phyloP scores from a whole-genome alignment of 1,140 invertebrate genomes.

The Colletes latitarsis region DNA sequence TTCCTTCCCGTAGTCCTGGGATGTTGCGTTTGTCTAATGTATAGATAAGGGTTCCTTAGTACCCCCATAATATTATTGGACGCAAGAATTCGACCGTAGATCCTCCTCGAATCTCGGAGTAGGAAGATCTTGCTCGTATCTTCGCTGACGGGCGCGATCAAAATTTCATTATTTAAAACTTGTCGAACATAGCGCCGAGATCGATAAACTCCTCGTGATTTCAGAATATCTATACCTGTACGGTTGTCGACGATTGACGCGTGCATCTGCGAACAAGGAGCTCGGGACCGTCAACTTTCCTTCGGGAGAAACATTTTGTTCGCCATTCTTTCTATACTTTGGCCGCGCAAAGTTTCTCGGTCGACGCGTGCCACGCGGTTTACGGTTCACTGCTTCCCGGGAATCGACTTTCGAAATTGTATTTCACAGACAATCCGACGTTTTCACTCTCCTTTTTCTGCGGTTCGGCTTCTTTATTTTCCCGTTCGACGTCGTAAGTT shows the following conservation, averaged over 20 bases:
- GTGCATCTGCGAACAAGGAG: not conserved
- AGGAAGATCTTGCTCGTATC: no score
- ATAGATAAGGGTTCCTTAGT: not conserved
- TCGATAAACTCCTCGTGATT: not conserved
- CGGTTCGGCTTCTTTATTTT: not conserved
- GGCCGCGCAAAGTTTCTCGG: not conserved
- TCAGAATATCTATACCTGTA: not conserved
- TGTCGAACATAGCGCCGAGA: no score
- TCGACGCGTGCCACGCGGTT: not conserved
- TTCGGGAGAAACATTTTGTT: not conserved
- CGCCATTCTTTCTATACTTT: not conserved
- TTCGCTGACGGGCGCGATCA: no score
- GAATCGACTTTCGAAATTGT: slow-evolving; percentile 32
- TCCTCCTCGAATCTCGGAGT: no score
- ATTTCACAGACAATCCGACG: slow-evolving; percentile 19
- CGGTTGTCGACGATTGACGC: not conserved
- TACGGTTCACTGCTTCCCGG: not conserved
- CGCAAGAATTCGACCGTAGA: not conserved
- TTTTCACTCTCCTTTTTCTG: not conserved
- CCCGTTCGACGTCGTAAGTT: not conserved
- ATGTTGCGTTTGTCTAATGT: not conserved
- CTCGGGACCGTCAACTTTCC: not conserved
- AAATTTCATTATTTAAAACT: no score
- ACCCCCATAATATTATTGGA: not conserved
- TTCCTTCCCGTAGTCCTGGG: not conserved